Percentiles rank a stretch among this genome's conserved stretches.
Conservation (phyloP, 2,888 invertebrate genomes). For the Rhagonycha fulva region DNA sequence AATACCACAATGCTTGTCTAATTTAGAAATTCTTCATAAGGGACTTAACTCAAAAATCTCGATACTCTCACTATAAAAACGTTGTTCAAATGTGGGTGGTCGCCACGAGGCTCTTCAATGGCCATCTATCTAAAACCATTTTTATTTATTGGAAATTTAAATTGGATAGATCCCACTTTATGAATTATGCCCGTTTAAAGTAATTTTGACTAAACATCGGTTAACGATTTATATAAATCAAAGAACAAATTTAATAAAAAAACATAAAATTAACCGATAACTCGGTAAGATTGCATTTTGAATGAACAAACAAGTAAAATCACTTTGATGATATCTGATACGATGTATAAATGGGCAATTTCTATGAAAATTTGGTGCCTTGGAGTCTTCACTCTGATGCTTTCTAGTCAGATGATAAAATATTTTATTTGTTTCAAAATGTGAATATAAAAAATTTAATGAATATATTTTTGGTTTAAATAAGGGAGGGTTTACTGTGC, state of each 20-base stretch:
- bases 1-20: not conserved
- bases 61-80: not conserved
- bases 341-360: constrained; percentile 17
- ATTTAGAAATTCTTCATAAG: not conserved
- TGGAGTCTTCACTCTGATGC: not conserved
- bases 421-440: not conserved
- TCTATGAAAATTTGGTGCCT: constrained; percentile 23
- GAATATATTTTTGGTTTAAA: not conserved
- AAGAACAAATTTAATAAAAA: not conserved
- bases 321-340: constrained; percentile 16
- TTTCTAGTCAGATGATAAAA: constrained; percentile 10
- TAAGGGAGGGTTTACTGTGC: not conserved
- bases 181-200: not conserved
- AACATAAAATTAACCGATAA: constrained; percentile 16
- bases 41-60: not conserved
- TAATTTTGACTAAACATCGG: not conserved
- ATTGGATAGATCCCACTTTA: not conserved
- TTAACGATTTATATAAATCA: constrained; percentile 3
- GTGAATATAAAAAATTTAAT: not conserved
- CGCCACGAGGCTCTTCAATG: not conserved
- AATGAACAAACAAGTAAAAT: constrained; percentile 18
- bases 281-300: constrained; percentile 14
- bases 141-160: not conserved
- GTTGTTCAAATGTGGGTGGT: constrained; percentile 8
- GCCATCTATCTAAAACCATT: not conserved